These are phyloP conservation scores for Percopsis omiscomaycus DNA, from an alignment of 2,797 vertebrate species.

Conservation along the genomic window DNA sequence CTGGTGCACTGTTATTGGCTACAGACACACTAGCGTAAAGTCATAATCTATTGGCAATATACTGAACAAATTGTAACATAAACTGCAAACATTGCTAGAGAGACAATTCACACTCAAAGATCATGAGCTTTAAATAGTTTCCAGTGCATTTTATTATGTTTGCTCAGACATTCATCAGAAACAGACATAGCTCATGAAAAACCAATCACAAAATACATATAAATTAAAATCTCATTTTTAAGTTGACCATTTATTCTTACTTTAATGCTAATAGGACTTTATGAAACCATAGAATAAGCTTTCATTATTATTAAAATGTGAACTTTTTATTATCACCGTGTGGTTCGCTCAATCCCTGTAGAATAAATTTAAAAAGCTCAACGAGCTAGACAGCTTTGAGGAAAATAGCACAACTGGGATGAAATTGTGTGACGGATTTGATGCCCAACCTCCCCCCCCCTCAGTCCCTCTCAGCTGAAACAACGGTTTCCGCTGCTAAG, in stretches of 20 bases:
- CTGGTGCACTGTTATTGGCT: neutral
- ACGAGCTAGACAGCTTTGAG: constrained; percentile 34
- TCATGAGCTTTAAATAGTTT: constrained; percentile 37
- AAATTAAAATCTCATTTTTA: constrained; percentile 61
- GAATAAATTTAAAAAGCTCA: constrained; percentile 52
- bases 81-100: too few species aligned
- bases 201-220: constrained; percentile 52
- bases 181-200: constrained; percentile 58
- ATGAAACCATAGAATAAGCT: constrained; percentile 36
- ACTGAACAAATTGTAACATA: neutral
- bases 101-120: too few species aligned
- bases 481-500: too few species aligned
- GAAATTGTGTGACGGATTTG: constrained; percentile 24
- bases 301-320: constrained; percentile 52
- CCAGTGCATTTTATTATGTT: constrained; percentile 75
- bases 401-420: constrained; percentile 14
- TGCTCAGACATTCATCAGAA: constrained; percentile 63
- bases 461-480: constrained; percentile 6
- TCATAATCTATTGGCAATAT: too few species aligned
- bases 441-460: constrained; percentile 15
- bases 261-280: constrained; percentile 53
- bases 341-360: constrained; percentile 32
- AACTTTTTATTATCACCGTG: constrained; percentile 19
- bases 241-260: constrained; percentile 44
- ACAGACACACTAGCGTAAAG: neutral